These are phyloP conservation scores for Panzeria rudis DNA, from an alignment of 2,888 invertebrate species.

Conservation along the genomic window DNA sequence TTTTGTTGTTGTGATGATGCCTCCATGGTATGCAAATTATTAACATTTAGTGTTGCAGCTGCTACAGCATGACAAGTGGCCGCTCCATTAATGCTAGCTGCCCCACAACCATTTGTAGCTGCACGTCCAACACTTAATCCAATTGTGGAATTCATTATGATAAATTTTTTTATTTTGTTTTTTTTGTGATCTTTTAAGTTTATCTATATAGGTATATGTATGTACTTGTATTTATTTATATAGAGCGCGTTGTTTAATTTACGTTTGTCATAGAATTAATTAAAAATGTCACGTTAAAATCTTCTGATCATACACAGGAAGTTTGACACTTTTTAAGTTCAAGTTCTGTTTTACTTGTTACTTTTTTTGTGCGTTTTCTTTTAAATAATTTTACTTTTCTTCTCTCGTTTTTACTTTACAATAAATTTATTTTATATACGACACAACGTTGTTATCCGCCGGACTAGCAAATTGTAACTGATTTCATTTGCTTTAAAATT, in stretches of 20 bases:
- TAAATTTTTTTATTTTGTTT: conserved; percentile 28
- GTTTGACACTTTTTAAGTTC: conserved; percentile 30
- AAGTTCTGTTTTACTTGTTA: conserved; percentile 48
- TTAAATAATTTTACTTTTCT: conserved; percentile 11
- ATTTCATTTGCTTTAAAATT: conserved; percentile 75
- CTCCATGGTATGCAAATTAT: conserved; percentile 61
- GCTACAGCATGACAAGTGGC: conserved; percentile 62
- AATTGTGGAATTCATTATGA: conserved; percentile 76
- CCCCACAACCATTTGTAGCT: conserved; percentile 74
- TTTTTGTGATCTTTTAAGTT: conserved; percentile 1
- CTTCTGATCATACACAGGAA: background rate
- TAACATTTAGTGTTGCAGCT: conserved; percentile 38
- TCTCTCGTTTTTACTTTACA: background rate
- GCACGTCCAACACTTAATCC: conserved; percentile 76
- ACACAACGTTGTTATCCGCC: conserved; percentile 74
- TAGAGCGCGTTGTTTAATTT: conserved; percentile 32
- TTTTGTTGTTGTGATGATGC: background rate
- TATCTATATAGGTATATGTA: background rate
- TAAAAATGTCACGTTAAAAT: conserved; percentile 7
- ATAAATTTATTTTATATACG: background rate
- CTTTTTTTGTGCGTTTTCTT: background rate
- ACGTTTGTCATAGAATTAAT: conserved; percentile 39
- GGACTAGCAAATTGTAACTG: conserved; percentile 77
- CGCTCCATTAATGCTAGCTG: conserved; percentile 68
- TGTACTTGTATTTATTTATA: conserved; percentile 12